Conservation (phyloP, 2,113 vertebrate species). For the Bambusicola thoracicus region DNA sequence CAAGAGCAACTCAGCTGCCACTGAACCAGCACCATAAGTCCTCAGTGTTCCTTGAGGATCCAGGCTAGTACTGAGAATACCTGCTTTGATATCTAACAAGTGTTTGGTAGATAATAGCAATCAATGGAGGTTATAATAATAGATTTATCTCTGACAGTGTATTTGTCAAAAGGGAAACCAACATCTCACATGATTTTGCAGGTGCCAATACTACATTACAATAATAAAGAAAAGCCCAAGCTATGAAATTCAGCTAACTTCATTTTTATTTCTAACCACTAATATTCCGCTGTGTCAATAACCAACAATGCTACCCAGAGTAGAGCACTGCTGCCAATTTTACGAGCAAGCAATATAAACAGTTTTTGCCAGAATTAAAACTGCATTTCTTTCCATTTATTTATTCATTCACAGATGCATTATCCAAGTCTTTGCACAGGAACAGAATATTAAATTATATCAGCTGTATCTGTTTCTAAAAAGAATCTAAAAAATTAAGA, state of each 20-base stretch:
- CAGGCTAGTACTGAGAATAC: neutral
- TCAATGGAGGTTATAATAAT: neutral
- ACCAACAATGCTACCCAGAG: slow-evolving; percentile 12
- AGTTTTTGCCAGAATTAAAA: slow-evolving; percentile 58
- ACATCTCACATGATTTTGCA: neutral
- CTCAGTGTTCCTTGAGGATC: neutral
- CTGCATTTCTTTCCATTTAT: slow-evolving; percentile 63
- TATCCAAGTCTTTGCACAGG: slow-evolving; percentile 39
- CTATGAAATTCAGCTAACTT: neutral
- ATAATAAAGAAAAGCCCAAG: neutral
- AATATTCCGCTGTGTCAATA: slow-evolving; percentile 34
- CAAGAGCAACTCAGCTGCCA: neutral
- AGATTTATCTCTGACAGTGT: neutral
- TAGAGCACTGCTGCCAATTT: slow-evolving; percentile 51
- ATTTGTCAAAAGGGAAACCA: neutral
- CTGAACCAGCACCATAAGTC: neutral
- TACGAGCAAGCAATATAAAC: slow-evolving; percentile 52
- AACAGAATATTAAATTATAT: slow-evolving; percentile 59
- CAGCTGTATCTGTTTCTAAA: slow-evolving; percentile 47
- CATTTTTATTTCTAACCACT: slow-evolving; percentile 2
- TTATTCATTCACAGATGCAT: slow-evolving; percentile 61
- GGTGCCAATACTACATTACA: slow-evolving; percentile 6
- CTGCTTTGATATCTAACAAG: no score
- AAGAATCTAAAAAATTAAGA: slow-evolving; percentile 34
- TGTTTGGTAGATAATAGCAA: neutral